Base-by-base conservation (phyloP, 2,113 vertebrate genomes). In the Leiothrix lutea region DNA sequence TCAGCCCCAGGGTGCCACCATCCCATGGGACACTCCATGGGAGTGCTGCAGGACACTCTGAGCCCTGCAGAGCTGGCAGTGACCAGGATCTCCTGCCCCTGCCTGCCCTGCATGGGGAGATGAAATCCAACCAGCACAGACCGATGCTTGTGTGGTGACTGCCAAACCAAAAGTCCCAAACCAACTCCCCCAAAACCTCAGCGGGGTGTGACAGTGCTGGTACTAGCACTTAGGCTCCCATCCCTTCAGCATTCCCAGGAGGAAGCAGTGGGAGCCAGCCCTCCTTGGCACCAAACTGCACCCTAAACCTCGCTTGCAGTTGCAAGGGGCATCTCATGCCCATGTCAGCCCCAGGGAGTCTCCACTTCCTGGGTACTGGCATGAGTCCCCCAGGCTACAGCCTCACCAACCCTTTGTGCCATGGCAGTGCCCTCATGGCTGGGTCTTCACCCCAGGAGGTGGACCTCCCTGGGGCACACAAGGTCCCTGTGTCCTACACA, bases 241-340 rank as follows among this genome's bases (percentile, higher is more conserved):
- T 36, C 22, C 25, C n/a, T 73, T 36, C 1, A 4, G 38, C 36
- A 80, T 31, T 2, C 10, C 2, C 21, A 35, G 15, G 17, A 36
- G 19, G 44, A 89, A 61, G 9, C 2, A 8, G 19, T 5, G 24
- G 33, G 42, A 85, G 15, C 5, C 44, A 88, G 14, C 12, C 28
- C 24, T 70, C 17, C 6, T 40, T 0, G 1, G n/a, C 2, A 4
- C 61, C 2, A 1, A 31, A 36, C 57, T 0, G 0, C 0, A 9
- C 23, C 8, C 24, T 54, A 83, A 77, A 91, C 11, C 29, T 42
- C 2, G 4, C 14, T 23, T 0, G 0, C 7, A 25, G 38, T 45
- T 48, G 65, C 40, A 56, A 0, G 0, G 40, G 31, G 21, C 21
- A n/a, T 29, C 42, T 54, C 1, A 1, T 22, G 23, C 40, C 66